Base-by-base conservation (phyloP, 2,113 vertebrate species). In the Podilymbus podiceps region DNA sequence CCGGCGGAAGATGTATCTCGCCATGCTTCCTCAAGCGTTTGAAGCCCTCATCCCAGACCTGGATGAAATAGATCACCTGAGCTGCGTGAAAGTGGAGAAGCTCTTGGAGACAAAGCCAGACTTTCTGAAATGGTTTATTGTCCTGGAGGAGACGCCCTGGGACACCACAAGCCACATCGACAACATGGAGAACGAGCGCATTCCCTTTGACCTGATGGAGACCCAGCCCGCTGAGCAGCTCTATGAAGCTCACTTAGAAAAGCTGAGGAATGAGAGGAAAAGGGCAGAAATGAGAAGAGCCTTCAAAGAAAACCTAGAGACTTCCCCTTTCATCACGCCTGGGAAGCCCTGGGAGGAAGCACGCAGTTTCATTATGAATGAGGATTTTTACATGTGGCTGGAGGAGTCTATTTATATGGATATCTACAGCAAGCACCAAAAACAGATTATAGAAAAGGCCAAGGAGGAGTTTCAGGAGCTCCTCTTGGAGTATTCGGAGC, bases 381-480 rank as follows among this genome's bases (percentile, higher is more conserved):
- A 99, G 81, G 99, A 99, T 20, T 99, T 99, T 78, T 99, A 99
- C 96, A 97, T 98, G 88, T 99, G 99, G 99, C 97, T 99, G 40
- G 99, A 99, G 22, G 99, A 99, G 83, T 59, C 98, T 0, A 98
- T 99, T 19, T 99, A 99, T 88, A 90, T 99, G 95, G 99, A 99
- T 12, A 99, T 99, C 95, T 99, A 99, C 96, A 98, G 99, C 95
- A 98, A 98, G 85, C 99, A 99, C 97, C 99, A 99, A 96, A 99
- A 99, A 85, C 99, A 99, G 91, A 98, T 99, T n/a, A 99, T 99
- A 56, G 99, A 99, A 46, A 91, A 94, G 88, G 99, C 99, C 68
- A 99, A 99, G 98, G 99, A 99, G 95, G 99, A 99, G 75, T 99
- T 99, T 90, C 99, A 99, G 96, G 99, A 99, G 94, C 98, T 99